Conservation (phyloP, 64 coral and sea anemone species). For the Platygyra sinensis region DNA sequence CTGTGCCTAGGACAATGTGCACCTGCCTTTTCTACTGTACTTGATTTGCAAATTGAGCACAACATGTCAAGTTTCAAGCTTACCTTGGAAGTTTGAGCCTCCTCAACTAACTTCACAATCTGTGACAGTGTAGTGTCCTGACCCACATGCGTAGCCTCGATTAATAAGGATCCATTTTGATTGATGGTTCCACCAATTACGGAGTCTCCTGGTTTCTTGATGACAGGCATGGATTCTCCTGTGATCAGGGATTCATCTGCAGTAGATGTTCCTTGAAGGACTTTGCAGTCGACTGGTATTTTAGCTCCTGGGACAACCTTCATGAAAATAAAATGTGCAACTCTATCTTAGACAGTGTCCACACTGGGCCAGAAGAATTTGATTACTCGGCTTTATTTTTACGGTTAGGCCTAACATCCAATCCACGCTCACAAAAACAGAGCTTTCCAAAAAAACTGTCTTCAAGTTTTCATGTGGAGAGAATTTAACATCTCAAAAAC, state of each 20-base stretch:
- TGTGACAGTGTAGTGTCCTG: conserved; percentile 95
- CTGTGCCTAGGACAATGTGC: too few relatives aligned
- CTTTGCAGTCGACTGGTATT: conserved; percentile 91
- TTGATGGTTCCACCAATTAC: conserved; percentile 99
- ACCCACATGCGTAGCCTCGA: conserved; percentile 96
- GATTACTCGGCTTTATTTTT: too few relatives aligned
- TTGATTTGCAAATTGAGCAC: too few relatives aligned
- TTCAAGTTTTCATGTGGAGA: too few relatives aligned
- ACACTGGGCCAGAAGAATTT: too few relatives aligned
- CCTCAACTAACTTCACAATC: conserved; percentile 96
- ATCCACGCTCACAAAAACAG: too few relatives aligned
- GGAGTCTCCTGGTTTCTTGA: conserved; percentile 90
- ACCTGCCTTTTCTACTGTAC: too few relatives aligned
- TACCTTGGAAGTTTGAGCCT: conserved; percentile 99
- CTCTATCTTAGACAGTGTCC: too few relatives aligned
- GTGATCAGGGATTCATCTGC: conserved; percentile 98
- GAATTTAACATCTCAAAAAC: too few relatives aligned
- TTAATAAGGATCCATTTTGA: conserved; percentile 86
- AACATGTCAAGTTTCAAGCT: background rate
- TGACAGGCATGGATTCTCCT: conserved; percentile 98
- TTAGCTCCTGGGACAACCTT: conserved; percentile 94
- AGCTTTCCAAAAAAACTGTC: too few relatives aligned
- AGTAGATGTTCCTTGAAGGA: conserved; percentile 82
- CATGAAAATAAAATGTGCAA: background rate
- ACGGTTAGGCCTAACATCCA: too few relatives aligned